Evolutionary conservation across 2,888 invertebrate genomes (phyloP), one percentile per base, ranked within the genome.

Genomic region (Oscheius myriophilus): DNA sequence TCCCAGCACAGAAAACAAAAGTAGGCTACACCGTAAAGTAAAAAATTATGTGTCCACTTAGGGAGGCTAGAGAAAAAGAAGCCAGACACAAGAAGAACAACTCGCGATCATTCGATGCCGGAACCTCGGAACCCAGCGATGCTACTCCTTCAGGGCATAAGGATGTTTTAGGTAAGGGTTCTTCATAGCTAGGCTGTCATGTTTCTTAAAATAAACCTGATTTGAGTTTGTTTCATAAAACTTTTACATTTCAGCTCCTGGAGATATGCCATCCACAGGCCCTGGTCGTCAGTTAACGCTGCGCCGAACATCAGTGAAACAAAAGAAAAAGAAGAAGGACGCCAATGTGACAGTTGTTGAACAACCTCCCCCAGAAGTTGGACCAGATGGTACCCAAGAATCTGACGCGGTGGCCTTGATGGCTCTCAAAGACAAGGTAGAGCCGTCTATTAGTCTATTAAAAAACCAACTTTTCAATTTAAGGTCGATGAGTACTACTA

Each of bases 401-500:
- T 26, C 46, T n/a, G 79, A 79, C 54, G 72, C 71, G 1, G 70
- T 66, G 16, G 79, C 77, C 7, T 62, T 79, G 21, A 46, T 74
- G 12, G 71, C 76, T 12, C 26, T 74, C 18, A 79, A 72, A 42
- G 73, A 71, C 21, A 73, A 67, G 64, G 69, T 72, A 49, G 14
- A 9, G 14, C 23, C 1, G n/a, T 11, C 16, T 45, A 39, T 9
- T 6, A 23, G 12, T 23, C 33, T 23, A 9, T 26, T n/a, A 46
- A 46, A 4, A 1, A n/a, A n/a, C 18, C 46, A 46, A 46, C 16
- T 12, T 14, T 45, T 14, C 41, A 25, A 3, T 23, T 65, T 57
- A 18, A 84, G 52, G 95, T 98, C 86, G 96, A 98, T 86, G 98
- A 98, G 87, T 99, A 96, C 88, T 97, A 96, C 88, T 99, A 95